Conservation (phyloP, 2,888 invertebrate species). For the Lissocephala sabroskyi region DNA sequence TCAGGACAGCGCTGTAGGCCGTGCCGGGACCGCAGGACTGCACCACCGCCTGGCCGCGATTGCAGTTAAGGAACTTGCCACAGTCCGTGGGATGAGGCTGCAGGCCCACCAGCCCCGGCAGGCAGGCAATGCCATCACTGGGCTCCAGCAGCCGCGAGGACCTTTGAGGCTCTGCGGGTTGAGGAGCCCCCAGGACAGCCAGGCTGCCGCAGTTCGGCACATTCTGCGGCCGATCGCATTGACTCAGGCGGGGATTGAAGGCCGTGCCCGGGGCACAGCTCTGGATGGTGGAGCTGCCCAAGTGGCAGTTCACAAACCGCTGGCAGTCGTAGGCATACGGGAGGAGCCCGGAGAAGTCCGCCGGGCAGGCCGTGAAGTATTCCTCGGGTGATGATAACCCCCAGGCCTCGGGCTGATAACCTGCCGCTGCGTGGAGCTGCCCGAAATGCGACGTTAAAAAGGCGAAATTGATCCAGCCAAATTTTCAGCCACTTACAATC, state of each 20-base stretch:
- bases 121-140: conserved; percentile 68
- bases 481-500: too few relatives aligned
- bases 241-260: conserved; percentile 76
- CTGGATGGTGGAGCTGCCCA: conserved; percentile 77
- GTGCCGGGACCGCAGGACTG: conserved; percentile 79
- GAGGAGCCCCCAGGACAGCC: conserved; percentile 7
- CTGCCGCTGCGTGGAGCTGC: conserved; percentile 53
- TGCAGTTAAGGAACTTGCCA: conserved; percentile 78
- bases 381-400: conserved; percentile 62
- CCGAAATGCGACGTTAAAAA: too few relatives aligned
- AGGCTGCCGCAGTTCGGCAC: conserved; percentile 74
- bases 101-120: conserved; percentile 73
- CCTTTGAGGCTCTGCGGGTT: conserved; percentile 4
- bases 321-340: conserved; percentile 78
- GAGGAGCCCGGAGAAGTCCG: conserved; percentile 75
- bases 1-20: conserved; percentile 75
- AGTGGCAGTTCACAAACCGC: conserved; percentile 79
- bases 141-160: conserved; percentile 20
- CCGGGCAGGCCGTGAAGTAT: conserved; percentile 71
- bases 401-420: conserved; percentile 53
- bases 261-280: conserved; percentile 79
- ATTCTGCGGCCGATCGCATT: conserved; percentile 78
- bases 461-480: conserved; percentile 10
- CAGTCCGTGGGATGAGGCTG: conserved; percentile 77
- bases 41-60: conserved; percentile 75